These are phyloP conservation scores for Coregonus suidteri DNA, from an alignment of 2,797 vertebrate genomes.

Conservation along the genomic window DNA sequence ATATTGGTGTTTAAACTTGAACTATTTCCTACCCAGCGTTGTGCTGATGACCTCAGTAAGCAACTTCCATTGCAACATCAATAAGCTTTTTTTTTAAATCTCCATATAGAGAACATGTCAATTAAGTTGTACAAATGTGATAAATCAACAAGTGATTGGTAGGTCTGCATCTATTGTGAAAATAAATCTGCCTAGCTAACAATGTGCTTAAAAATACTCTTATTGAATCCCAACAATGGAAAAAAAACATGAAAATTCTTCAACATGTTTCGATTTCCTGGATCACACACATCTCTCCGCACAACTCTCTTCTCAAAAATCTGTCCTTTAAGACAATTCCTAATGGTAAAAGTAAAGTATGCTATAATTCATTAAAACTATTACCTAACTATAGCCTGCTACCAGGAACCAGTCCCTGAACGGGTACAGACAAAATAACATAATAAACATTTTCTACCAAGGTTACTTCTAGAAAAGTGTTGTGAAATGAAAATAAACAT, in stretches of 20 bases:
- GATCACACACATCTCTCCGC: constrained; percentile 20
- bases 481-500: constrained; percentile 23
- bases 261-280: constrained; percentile 2
- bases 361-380: constrained; percentile 8
- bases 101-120: background rate
- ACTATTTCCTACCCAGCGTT: constrained; percentile 14
- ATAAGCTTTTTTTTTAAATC: background rate
- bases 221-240: constrained; percentile 28
- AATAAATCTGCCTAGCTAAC: constrained; percentile 23
- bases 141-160: background rate
- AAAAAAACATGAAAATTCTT: constrained; percentile 10
- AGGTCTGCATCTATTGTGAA: constrained; percentile 7
- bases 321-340: constrained; percentile 58
- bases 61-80: background rate
- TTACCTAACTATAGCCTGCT: constrained; percentile 28
- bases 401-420: constrained; percentile 66
- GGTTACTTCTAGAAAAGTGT: constrained; percentile 5
- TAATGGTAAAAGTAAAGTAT: constrained; percentile 24
- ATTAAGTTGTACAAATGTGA: background rate
- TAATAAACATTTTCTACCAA: constrained; percentile 19
- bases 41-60: no score
- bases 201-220: constrained; percentile 27
- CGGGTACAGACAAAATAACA: constrained; percentile 34
- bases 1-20: constrained; percentile 7
- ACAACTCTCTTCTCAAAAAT: constrained; percentile 35